Evolutionary conservation across 2,888 invertebrate genomes (phyloP), one percentile per base, ranked within the genome.

Genomic region (Yponomeuta sedellus): DNA sequence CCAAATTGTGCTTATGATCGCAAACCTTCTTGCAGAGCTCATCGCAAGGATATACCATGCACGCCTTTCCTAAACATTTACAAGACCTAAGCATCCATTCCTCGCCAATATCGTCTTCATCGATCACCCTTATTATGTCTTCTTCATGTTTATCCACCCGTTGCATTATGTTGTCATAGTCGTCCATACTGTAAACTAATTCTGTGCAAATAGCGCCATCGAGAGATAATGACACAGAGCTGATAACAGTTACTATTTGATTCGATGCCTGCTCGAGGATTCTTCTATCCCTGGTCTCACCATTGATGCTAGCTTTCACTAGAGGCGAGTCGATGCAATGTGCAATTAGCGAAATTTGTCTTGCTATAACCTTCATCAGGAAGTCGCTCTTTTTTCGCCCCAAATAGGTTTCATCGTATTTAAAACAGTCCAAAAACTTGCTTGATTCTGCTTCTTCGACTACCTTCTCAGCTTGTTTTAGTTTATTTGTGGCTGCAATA

Each of bases 21-120:
- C 90, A 90, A 20, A 84, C 69, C 11, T 71, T 73, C 65, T 77
- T 74, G 70, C 90, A 89, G 10, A 69, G 69, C 1, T 72, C 67
- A 6, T 73, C 71, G 69, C 90, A 88, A 12, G 69, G 71, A 1
- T 56, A 56, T 22, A 72, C 67, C 11, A 65, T 25, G 67, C 88
- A 88, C 66, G 69, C 70, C 34, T 77, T 74, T 16, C 70, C 71
- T 3, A 68, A 66, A 71, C 89, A 88, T 25, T 16, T 64, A 69
- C 89, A 89, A 19, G 70, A 70, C 58, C 74, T 78, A 10, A 77
- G 73, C 4, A 72, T 65, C 72, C 74, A 76, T 12, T 61, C 68
- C 16, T 39, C 62, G 34, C n/a, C 6, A 16, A 57, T 19, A n/a
- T 61, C 22, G 28, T 16, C 11, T 28, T 22, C 22, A 61, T 28